Evolutionary conservation across 2,797 vertebrate genomes (phyloP).

Genomic region (Astyanax mexicanus): DNA sequence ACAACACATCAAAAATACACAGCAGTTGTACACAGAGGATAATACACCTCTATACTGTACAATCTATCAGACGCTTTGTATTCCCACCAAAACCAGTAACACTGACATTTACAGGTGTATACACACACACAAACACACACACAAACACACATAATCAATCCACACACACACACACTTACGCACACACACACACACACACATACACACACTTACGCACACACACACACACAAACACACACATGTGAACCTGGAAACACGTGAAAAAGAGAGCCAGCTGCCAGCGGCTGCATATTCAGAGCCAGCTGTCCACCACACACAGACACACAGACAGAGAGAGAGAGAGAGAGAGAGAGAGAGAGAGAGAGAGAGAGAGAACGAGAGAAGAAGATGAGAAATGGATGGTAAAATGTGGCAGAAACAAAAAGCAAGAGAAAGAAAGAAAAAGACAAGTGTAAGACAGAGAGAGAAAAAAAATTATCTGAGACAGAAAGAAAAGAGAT

Average conservation of each 20-base stretch:
- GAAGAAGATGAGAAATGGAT: no score
- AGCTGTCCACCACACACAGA: conserved; percentile 42
- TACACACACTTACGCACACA: conserved; percentile 20
- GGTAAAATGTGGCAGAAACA: no score
- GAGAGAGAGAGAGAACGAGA: no score
- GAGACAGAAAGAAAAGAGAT: no score
- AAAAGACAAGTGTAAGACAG: no score
- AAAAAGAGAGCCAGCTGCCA: conserved; percentile 53
- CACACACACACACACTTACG: neutral
- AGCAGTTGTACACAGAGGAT: no score
- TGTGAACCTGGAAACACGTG: conserved; percentile 32
- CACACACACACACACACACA: conserved; percentile 21
- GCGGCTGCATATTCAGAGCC: conserved; percentile 55
- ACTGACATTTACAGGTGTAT: neutral
- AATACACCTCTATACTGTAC: no score
- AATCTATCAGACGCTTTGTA: neutral
- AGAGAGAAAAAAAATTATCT: no score
- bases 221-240: conserved; percentile 2
- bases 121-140: neutral
- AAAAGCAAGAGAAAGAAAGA: no score
- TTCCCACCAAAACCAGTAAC: neutral
- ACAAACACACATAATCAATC: neutral
- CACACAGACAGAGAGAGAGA: conserved; percentile 10
- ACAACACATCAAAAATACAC: no score
- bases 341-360: conserved; percentile 41